phyloP scores from a whole-genome alignment of 1,140 invertebrate genomes.

The Gryon sp. region DNA sequence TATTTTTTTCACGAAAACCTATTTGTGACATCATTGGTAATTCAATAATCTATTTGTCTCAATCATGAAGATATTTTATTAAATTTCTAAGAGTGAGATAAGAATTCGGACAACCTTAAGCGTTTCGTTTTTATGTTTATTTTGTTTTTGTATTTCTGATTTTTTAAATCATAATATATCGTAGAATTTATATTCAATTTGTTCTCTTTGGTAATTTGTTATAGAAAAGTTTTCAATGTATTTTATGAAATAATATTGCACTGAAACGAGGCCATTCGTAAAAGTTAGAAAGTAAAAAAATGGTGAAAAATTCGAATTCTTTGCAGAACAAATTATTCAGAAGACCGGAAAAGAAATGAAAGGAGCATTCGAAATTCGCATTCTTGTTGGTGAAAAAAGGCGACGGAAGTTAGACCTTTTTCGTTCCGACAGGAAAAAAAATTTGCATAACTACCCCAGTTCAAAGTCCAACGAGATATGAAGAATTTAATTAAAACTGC shows the following conservation, averaged over 20 bases:
- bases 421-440: conserved; percentile 37
- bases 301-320: conserved; percentile 59
- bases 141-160: too few relatives aligned
- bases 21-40: not conserved
- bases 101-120: too few relatives aligned
- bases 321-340: conserved; percentile 53
- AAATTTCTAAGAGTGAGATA: too few relatives aligned
- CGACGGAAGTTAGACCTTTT: conserved; percentile 31
- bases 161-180: conserved; percentile 14
- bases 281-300: conserved; percentile 57
- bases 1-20: not conserved
- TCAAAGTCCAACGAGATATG: conserved; percentile 58
- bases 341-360: conserved; percentile 47
- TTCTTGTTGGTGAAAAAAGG: conserved; percentile 46
- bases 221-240: conserved; percentile 55
- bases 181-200: conserved; percentile 10
- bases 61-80: too few relatives aligned
- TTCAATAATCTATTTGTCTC: too few relatives aligned
- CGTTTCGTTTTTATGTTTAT: too few relatives aligned
- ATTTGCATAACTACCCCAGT: conserved; percentile 53
- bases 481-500: conserved; percentile 62
- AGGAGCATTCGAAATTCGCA: conserved; percentile 54
- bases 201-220: conserved; percentile 28
- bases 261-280: conserved; percentile 49
- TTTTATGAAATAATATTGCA: conserved; percentile 56